Conservation (phyloP, 2,113 vertebrate genomes). For the Microtus pennsylvanicus region DNA sequence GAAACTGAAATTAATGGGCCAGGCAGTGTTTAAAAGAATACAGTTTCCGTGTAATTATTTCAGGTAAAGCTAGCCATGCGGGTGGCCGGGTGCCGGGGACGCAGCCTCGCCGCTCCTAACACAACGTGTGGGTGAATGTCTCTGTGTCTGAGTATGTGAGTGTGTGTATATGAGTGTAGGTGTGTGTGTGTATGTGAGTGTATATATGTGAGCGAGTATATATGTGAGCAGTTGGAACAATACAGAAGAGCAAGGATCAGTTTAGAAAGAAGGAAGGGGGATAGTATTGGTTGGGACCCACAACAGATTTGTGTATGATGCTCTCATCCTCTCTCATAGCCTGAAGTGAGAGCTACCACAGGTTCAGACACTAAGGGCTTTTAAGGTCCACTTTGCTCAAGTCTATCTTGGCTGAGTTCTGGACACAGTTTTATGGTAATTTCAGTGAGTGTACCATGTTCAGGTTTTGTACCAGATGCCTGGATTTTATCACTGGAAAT, state of each 20-base stretch:
- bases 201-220: background rate
- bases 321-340: too few relatives aligned
- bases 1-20: too few relatives aligned
- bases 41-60: too few relatives aligned
- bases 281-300: background rate
- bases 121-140: background rate
- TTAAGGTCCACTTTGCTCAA: background rate
- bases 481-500: background rate
- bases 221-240: too few relatives aligned
- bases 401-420: background rate
- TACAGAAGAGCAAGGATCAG: background rate
- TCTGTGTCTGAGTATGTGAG: background rate
- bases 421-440: background rate
- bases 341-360: background rate
- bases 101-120: too few relatives aligned
- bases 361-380: background rate
- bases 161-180: background rate
- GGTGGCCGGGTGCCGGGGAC: too few relatives aligned
- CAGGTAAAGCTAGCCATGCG: too few relatives aligned
- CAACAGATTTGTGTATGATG: background rate
- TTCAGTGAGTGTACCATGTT: background rate
- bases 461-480: background rate
- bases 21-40: too few relatives aligned
- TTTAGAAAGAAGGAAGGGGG: background rate
- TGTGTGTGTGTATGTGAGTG: too few relatives aligned